Percentiles rank a stretch among this genome's conserved stretches.
These are phyloP conservation scores for Corvus moneduloides DNA, from an alignment of 2,113 vertebrate genomes.

Conservation along the genomic window DNA sequence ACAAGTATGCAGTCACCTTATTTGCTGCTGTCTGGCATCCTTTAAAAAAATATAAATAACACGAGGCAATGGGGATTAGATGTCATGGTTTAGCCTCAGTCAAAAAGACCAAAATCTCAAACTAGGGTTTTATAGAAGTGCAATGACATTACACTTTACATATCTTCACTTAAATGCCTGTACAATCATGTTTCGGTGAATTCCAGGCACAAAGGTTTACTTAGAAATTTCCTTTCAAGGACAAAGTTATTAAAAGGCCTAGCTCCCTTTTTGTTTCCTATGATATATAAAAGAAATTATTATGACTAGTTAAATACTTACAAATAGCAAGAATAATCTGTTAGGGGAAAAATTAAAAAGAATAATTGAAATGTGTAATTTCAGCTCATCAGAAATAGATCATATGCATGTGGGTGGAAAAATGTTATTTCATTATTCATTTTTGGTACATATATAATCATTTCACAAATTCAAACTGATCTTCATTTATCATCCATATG, in stretches of 20 bases:
- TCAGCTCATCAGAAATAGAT: neutral
- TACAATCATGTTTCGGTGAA: neutral
- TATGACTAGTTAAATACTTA: neutral
- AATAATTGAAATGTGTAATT: constrained; percentile 27
- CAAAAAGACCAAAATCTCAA: neutral
- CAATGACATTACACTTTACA: neutral
- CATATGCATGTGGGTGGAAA: constrained; percentile 7
- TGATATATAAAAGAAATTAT: neutral
- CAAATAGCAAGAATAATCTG: neutral
- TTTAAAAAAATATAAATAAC: neutral
- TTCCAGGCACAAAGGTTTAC: neutral
- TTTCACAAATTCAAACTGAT: constrained; percentile 11
- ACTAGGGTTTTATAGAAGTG: neutral
- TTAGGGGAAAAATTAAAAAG: neutral
- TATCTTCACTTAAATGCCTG: neutral
- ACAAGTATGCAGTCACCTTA: neutral
- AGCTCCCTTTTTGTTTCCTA: neutral
- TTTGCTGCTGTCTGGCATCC: neutral
- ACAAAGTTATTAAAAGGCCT: neutral
- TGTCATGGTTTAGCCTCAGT: neutral
- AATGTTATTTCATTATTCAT: constrained; percentile 49
- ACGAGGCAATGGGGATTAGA: neutral
- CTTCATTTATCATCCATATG: neutral
- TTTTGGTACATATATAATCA: constrained; percentile 2
- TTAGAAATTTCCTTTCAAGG: neutral